Conservation (phyloP, 1,140 invertebrate genomes). For the Cydia pomonella region DNA sequence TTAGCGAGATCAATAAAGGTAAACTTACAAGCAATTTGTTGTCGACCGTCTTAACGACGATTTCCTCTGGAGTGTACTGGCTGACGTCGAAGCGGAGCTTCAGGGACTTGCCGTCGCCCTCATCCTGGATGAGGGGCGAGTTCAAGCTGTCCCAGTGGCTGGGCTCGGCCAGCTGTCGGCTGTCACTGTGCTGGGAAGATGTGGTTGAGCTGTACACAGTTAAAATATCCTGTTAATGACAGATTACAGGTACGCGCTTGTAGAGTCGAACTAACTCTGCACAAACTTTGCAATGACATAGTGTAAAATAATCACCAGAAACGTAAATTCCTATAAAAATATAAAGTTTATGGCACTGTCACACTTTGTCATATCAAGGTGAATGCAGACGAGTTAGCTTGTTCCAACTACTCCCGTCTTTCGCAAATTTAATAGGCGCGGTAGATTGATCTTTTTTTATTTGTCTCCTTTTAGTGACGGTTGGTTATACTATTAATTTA, state of each 20-base stretch:
- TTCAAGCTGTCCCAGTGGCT: constrained; percentile 86
- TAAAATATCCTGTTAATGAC: constrained; percentile 30
- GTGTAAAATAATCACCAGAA: too few species aligned
- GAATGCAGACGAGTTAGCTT: too few species aligned
- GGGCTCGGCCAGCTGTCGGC: constrained; percentile 79
- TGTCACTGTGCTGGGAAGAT: constrained; percentile 81
- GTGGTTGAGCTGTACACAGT: constrained; percentile 81
- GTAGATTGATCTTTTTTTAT: too few species aligned
- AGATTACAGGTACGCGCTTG: background rate
- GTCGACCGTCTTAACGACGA: constrained; percentile 97
- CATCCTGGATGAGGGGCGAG: constrained; percentile 95
- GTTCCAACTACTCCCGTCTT: too few species aligned
- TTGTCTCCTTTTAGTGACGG: too few species aligned
- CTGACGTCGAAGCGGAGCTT: constrained; percentile 97
- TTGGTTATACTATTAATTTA: too few species aligned
- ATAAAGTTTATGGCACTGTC: too few species aligned
- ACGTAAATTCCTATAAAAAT: too few species aligned
- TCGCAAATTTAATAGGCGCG: too few species aligned
- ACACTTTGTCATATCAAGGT: too few species aligned
- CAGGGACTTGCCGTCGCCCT: constrained; percentile 93
- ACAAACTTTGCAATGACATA: too few species aligned
- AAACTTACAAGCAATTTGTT: constrained; percentile 95
- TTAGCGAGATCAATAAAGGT: background rate
- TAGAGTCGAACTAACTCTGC: background rate
- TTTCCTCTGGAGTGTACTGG: constrained; percentile 96